Base-by-base conservation (phyloP, 1,140 invertebrate species). In the Diachasma alloeum region DNA sequence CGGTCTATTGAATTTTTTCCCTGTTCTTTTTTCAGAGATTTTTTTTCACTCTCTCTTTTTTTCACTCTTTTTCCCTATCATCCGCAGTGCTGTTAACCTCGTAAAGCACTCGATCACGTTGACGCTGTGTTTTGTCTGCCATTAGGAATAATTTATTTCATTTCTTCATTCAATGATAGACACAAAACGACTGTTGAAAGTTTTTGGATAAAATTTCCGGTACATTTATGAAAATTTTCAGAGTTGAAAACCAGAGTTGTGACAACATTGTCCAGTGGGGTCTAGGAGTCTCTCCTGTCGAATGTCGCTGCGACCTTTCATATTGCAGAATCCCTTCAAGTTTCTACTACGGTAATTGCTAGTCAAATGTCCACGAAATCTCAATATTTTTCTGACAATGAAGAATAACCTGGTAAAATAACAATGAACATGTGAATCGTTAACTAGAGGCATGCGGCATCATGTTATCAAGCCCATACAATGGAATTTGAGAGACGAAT, bases 1-100 rank as follows among this genome's bases (percentile, higher is more conserved):
- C 79, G 79, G 85, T 84, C 85, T 85, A 87, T 85, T 85, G 85
- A 87, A 87, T 59, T 59, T 59, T 59, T 59, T 59, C 17, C 17
- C 53, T 59, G 13, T 2, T 59, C 22, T 59, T 59, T 59, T 59
- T 59, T 59, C 13, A 13, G 15, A 4, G 1, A 22, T 59, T 59
- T 59, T 22, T 22, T 17, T 22, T 17, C 3, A 4, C 24, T 22
- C 6, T 53, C 9, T 31, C 59, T 3, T 15, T 63, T 63, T 63
- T 63, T 63, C 19, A 22, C 9, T 10, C 59, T 13, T 63, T 63
- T 63, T 31, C 22, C 24, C 59, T 19, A 63, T 63, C 22, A 26
- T 63, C 59, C 59, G 22, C 59, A 63, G 24, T 31, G 59, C 59
- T 26, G 59, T 63, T 63, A 63, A 63, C 59, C 59, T 63, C 59